Evolutionary conservation across 2,888 invertebrate genomes (phyloP).

Genomic region (Amorpha juglandis): DNA sequence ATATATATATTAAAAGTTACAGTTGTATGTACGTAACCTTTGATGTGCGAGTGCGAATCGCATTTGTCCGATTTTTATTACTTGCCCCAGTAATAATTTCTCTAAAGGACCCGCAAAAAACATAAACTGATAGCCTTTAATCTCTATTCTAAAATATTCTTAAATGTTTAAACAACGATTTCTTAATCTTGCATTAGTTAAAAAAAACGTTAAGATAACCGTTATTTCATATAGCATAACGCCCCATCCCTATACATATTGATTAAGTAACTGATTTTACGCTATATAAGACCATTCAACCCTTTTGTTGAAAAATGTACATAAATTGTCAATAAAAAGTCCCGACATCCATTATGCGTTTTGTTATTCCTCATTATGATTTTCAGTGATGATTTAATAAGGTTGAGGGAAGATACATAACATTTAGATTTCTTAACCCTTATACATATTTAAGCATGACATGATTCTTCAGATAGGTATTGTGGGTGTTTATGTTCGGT

Average conservation of each 20-base stretch:
- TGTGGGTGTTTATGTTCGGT: no score
- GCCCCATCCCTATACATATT: conserved; percentile 19
- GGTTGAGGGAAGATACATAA: not conserved
- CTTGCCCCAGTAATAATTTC: no score
- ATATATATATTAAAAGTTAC: no score
- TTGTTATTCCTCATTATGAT: conserved; percentile 10
- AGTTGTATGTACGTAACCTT: no score
- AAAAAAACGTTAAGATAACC: conserved; percentile 17
- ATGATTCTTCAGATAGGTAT: no score
- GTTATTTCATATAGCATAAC: conserved; percentile 2
- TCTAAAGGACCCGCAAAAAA: no score
- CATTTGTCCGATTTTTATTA: no score
- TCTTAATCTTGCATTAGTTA: not conserved
- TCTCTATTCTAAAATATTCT: not conserved
- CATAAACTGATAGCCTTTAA: not conserved
- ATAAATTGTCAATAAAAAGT: conserved; percentile 20
- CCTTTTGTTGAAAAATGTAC: conserved; percentile 27
- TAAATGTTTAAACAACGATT: not conserved
- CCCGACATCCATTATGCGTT: conserved; percentile 3
- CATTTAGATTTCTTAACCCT: not conserved
- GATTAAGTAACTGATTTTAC: conserved; percentile 26
- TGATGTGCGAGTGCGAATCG: no score
- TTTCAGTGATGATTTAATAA: conserved; percentile 6
- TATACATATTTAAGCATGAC: no score
- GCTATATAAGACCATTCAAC: no score